Conservation (phyloP, 1,140 invertebrate species). For the Orchestia grillus region DNA sequence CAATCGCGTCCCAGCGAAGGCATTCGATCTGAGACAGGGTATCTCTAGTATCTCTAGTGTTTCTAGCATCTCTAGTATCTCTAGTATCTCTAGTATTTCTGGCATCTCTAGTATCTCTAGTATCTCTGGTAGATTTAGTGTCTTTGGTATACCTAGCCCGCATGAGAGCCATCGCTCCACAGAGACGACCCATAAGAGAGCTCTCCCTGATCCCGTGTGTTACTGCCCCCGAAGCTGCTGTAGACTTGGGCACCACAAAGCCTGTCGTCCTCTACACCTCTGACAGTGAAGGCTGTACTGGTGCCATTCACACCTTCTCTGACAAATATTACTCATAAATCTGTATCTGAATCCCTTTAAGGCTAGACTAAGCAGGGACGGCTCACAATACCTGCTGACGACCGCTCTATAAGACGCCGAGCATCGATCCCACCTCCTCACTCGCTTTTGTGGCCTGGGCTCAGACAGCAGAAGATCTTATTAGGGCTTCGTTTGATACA, state of each 20-base stretch:
- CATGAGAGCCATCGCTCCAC: background rate
- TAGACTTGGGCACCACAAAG: background rate
- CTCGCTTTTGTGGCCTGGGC: background rate
- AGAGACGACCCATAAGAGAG: background rate
- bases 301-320: conserved; percentile 38
- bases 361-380: conserved; percentile 7
- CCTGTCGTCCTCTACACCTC: background rate
- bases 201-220: background rate
- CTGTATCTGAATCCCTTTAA: conserved; percentile 55
- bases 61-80: too few species aligned
- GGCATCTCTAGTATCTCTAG: too few species aligned
- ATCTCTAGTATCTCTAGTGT: too few species aligned
- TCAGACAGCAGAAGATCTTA: background rate
- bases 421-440: background rate
- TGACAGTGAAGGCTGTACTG: background rate
- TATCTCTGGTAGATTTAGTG: too few species aligned
- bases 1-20: background rate
- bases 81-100: too few species aligned
- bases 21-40: too few species aligned
- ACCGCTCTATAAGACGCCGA: conserved; percentile 29
- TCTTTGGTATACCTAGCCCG: too few species aligned
- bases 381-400: conserved; percentile 40
- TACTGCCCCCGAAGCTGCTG: background rate
- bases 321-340: conserved; percentile 57
- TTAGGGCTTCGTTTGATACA: background rate